A percentile compares a stretch with the other conserved stretches of the same genome.
Conservation (phyloP, 35 echinoderm and acorn worm genomes). For the Ophiothrix spiculata region DNA sequence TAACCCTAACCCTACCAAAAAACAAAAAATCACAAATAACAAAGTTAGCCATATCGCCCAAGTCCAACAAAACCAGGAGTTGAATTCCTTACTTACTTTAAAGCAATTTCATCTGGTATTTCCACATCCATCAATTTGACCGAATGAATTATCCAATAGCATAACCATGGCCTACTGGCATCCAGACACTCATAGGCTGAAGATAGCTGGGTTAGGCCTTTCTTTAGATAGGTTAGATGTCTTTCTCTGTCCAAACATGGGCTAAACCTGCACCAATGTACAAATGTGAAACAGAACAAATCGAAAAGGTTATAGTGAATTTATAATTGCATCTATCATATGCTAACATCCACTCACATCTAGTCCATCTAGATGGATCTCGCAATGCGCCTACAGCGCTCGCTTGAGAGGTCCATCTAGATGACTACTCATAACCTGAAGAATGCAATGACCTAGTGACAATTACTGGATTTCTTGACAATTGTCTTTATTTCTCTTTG, state of each 20-base stretch:
- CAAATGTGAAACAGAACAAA: too few species aligned
- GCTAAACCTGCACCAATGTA: slow-evolving; percentile 32
- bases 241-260: slow-evolving; percentile 65
- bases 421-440: not conserved
- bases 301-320: not conserved
- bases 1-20: too few species aligned
- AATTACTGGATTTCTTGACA: too few species aligned
- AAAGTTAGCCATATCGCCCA: too few species aligned
- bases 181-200: slow-evolving; percentile 88
- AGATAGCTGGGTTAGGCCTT: slow-evolving; percentile 75
- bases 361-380: too few species aligned
- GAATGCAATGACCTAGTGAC: not conserved
- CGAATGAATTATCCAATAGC: slow-evolving; percentile 95
- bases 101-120: slow-evolving; percentile 44
- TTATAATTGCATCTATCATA: not conserved
- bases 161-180: slow-evolving; percentile 91
- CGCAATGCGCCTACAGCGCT: not conserved
- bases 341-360: not conserved
- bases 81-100: slow-evolving; percentile 36
- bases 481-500: too few species aligned
- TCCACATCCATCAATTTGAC: slow-evolving; percentile 75
- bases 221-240: slow-evolving; percentile 80
- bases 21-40: too few species aligned
- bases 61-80: too few species aligned
- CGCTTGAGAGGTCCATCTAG: not conserved